Evolutionary conservation across 2,113 vertebrate species (phyloP), one percentile per base, ranked within the genome.

Genomic region (Triplophysa tibetana): DNA sequence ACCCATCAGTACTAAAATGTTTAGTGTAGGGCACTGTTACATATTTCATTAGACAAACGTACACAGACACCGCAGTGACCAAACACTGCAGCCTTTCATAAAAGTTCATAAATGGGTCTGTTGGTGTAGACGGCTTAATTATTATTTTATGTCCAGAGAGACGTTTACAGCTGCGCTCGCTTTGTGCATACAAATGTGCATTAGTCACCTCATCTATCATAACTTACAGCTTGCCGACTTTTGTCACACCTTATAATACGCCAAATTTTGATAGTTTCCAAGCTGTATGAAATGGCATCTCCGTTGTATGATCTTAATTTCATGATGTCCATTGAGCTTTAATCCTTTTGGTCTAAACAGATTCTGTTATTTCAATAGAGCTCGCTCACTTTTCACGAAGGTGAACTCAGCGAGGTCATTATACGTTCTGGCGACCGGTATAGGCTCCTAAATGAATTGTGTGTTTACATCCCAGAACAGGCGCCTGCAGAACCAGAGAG

Each of bases 1-100:
- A 90, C 78, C 70, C 87, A 84, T 80, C 87, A 88, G 79, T 84
- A 87, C 88, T 90, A 91, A 92, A 58, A 21, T 91, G 90, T 93
- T 93, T 90, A 45, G 10, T 10, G 43, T 9, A 86, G 80, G 80
- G 14, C 80, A 81, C 77, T 87, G 81, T 86, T 85, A 91, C 90
- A 92, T 90, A 70, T 67, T 65, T 72, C 67, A 65, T 45, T 65
- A 64, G 29, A 29, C 43, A 45, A 62, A 75, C 33, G 26, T 58
- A 63, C 67, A 54, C 29, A 45, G 16, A 56, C 24, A 24, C 24
- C 24, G 2, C 24, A 1, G 1, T 24, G 2, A 24, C 6, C 16
- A n/a, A 54, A 23, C 12, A 48, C 10, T 8, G 67, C 38, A 60
- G 56, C 77, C 19, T 60, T 79, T 60, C n/a, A 41, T 65, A 61